Evolutionary conservation across 2,888 invertebrate species (phyloP), one percentile per base, ranked within the genome.

Genomic region (Chouioia cunea): DNA sequence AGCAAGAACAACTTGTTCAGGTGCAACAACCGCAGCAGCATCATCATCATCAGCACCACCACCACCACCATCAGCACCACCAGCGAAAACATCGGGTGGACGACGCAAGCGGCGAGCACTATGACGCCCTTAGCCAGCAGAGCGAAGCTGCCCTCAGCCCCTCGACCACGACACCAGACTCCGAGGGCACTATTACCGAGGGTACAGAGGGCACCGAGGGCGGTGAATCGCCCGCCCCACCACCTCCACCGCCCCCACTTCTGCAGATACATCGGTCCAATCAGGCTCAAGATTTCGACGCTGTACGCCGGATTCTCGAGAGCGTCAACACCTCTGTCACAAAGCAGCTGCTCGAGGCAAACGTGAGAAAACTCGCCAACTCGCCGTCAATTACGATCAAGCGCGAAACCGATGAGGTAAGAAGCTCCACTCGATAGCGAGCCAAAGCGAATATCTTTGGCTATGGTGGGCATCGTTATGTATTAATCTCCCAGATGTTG

Each of bases 301-400:
- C 89, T 48, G 92, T 93, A 48, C 91, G 93, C 81, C 89, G 91
- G 67, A 91, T 93, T 77, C 86, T 93, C 77, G 92, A 93, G 82
- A 92, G 92, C 12, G 93, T 94, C 15, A 93, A 91, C 82, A 90
- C 92, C 15, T 91, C 91, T 0, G 93, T 93, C 16, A 92, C 92
- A 12, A 92, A 92, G 84, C 92, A 93, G 81, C 87, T 93, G 71
- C 88, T 93, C 74, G 91, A 91, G 82, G 90, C 91, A 0, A 91
- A 91, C 77, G 89, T 91, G 82, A 90, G 91, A 73, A 92, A 91
- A 79, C 86, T 90, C 59, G 89, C 91, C 0, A 90, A 91, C 1
- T 88, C 88, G 14, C 87, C 89, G 23, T 87, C 89, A 4, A 86
- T 79, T 23, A 80, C 82, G 66, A 80, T 79, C 71, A 84, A 83